Evolutionary conservation across 2,113 vertebrate genomes (phyloP).

Genomic region (Burhinus oedicnemus): DNA sequence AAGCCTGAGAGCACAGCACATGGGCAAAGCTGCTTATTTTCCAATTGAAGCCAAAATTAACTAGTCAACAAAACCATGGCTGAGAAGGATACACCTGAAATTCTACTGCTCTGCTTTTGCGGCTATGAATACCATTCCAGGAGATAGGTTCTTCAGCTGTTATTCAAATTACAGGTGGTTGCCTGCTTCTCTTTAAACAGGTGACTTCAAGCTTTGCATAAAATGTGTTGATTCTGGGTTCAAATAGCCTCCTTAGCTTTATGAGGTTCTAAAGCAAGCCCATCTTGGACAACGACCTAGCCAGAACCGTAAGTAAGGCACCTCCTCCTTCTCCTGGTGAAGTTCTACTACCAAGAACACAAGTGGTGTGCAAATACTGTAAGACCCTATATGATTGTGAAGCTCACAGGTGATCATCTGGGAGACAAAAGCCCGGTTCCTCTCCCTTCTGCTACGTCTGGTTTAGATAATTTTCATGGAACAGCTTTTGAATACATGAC

Average conservation of each 20-base stretch:
- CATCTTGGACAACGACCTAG: not conserved
- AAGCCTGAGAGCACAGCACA: not conserved
- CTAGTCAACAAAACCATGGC: not conserved
- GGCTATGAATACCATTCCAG: not conserved
- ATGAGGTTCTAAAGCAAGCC: not conserved
- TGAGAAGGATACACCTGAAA: not conserved
- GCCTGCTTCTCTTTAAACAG: not conserved
- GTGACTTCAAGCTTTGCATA: not conserved
- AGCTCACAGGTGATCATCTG: not conserved
- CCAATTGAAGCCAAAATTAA: not conserved
- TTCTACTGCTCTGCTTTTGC: not conserved
- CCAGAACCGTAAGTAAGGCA: not conserved
- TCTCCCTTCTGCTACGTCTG: not conserved
- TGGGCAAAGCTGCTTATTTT: not conserved
- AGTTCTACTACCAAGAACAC: not conserved
- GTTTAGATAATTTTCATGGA: not conserved
- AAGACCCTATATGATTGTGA: rapidly evolving
- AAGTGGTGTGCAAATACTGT: not conserved
- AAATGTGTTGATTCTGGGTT: not conserved
- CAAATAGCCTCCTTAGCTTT: not conserved
- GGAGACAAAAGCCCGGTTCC: not conserved
- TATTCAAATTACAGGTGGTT: not conserved
- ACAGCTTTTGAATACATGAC: not conserved
- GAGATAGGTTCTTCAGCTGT: not conserved
- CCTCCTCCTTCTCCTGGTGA: not conserved